Evolutionary conservation across 2,113 vertebrate genomes (phyloP), one percentile per base, ranked within the genome.

Genomic region (Nibea coibor): DNA sequence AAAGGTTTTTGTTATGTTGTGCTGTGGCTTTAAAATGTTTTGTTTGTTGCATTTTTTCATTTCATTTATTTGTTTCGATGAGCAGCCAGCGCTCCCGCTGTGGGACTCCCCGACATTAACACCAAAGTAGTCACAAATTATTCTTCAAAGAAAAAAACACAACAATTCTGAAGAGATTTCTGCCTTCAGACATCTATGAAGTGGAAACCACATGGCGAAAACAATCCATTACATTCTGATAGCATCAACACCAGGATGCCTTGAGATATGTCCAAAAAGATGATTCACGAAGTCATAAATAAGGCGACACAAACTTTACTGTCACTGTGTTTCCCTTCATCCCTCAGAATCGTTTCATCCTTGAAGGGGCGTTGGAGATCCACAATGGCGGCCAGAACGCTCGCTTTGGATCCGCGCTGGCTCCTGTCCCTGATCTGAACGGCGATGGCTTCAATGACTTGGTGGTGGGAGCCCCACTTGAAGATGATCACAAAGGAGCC

Each of bases 401-500:
- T 54, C 96, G 98, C 0, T 99, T 99, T 0, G 98, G 98, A 4
- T 96, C 97, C 3, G 95, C 97, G 61, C 96, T 99, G 0, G 95
- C 96, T 1, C 95, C 97, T 0, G 96, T 99, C 2, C 96, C 94
- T 0, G 98, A 99, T 81, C 95, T 99, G 80, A 99, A 99, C 17
- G 97, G 98, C 2, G 98, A 99, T 19, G 94, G 95, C 66, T 98
- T 96, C 93, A 97, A 96, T 0, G 98, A 99, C 68, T 87, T 98
- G 47, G 97, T 97, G 20, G 96, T 99, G 0, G 98, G 98, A 4
- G 97, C 98, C 0, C 98, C 98, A 0, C 72, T 99, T 80, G 97
- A 99, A 80, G 97, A 99, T 0, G 94, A 94, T 59, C 97, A 99
- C 83, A 92, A 93, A 28, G 98, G 98, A 66, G 98, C 94, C 0